A percentile compares a stretch with the other conserved stretches of the same genome.
Evolutionary conservation across 2,888 invertebrate species (phyloP).

Genomic region (Orchesellides sinensis): DNA sequence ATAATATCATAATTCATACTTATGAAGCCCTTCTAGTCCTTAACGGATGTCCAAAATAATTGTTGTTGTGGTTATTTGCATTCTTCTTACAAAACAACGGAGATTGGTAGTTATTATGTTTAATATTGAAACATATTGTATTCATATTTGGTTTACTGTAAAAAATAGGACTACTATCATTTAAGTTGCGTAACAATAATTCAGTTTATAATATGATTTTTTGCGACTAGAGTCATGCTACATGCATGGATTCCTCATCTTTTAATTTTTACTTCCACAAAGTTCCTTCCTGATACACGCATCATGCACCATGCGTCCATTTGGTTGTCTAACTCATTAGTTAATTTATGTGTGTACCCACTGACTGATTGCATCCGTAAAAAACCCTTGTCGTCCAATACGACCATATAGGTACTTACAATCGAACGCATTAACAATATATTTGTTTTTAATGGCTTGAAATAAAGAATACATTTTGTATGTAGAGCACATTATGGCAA

Average conservation of each 20-base stretch:
- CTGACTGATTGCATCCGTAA: too few species aligned
- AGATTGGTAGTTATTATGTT: background rate
- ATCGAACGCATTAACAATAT: too few species aligned
- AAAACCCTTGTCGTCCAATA: too few species aligned
- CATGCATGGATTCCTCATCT: background rate
- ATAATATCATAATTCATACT: too few species aligned
- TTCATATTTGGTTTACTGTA: too few species aligned
- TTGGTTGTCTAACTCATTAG: background rate
- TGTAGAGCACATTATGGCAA: too few species aligned
- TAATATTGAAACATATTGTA: too few species aligned
- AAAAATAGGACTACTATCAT: background rate
- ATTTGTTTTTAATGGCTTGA: too few species aligned
- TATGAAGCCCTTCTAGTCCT: too few species aligned
- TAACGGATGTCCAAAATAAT: background rate
- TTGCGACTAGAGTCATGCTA: background rate
- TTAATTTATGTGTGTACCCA: constrained; percentile 8
- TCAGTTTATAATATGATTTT: background rate
- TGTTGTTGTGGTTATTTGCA: background rate
- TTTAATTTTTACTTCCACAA: background rate
- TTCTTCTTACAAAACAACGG: background rate
- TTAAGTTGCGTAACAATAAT: background rate
- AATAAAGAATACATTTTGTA: too few species aligned
- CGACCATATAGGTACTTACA: too few species aligned
- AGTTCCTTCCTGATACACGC: constrained; percentile 6
- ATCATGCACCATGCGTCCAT: background rate